Percentiles rank a stretch among this genome's conserved stretches.
phyloP scores from a whole-genome alignment of 2,888 invertebrate species.

The Stenoptilia bipunctidactyla region DNA sequence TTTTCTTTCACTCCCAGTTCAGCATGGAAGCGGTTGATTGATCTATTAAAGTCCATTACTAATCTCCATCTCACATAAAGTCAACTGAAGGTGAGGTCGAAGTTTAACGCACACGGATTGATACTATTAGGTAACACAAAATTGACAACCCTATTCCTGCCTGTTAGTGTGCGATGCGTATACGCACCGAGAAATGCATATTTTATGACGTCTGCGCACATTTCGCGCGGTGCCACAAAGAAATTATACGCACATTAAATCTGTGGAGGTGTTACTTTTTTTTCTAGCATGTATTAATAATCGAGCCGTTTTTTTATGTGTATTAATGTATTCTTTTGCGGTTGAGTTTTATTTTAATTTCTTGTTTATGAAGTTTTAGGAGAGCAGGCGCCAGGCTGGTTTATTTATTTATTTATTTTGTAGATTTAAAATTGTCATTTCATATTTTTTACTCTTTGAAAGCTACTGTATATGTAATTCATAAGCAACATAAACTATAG shows the following conservation, averaged over 20 bases:
- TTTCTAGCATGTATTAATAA: conserved; percentile 18
- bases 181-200: conserved; percentile 66
- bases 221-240: conserved; percentile 71
- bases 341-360: too few relatives aligned
- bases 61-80: too few relatives aligned
- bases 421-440: background rate
- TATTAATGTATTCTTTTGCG: too few relatives aligned
- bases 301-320: background rate
- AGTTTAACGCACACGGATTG: too few relatives aligned
- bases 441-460: background rate
- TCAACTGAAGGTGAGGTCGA: too few relatives aligned
- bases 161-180: conserved; percentile 25
- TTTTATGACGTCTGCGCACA: conserved; percentile 70
- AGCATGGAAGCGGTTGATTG: too few relatives aligned
- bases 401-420: background rate
- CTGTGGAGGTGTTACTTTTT: conserved; percentile 58
- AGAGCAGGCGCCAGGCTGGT: background rate
- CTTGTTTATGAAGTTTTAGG: too few relatives aligned
- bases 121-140: too few relatives aligned
- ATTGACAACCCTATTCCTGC: background rate
- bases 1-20: too few relatives aligned
- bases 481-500: too few relatives aligned
- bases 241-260: conserved; percentile 71
- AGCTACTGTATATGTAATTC: too few relatives aligned
- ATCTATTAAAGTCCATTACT: too few relatives aligned